Evolutionary conservation across 2,888 invertebrate genomes (phyloP).

Genomic region (Seladonia tumulorum): DNA sequence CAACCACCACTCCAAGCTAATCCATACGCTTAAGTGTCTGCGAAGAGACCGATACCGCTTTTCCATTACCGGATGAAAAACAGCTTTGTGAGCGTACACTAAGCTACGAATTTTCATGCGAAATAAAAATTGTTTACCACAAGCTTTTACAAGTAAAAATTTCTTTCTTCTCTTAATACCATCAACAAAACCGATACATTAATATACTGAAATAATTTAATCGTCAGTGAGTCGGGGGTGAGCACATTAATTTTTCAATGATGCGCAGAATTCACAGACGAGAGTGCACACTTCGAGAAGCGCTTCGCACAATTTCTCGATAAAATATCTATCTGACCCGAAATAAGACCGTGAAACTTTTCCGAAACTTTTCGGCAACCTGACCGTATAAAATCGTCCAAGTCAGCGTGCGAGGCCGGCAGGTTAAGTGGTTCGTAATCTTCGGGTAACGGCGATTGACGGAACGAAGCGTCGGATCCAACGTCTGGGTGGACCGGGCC

Average conservation of each 20-base stretch:
- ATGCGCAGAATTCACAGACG: background rate
- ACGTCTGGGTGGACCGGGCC: conserved; percentile 12
- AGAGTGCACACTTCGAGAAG: background rate
- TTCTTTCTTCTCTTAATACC: too few species aligned
- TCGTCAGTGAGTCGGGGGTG: too few species aligned
- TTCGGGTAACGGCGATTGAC: conserved; percentile 41
- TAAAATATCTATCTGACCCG: background rate
- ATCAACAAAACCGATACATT: too few species aligned
- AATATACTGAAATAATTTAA: too few species aligned
- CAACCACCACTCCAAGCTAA: too few species aligned
- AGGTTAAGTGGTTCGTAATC: conserved; percentile 23
- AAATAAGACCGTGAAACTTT: background rate
- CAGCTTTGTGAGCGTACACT: too few species aligned
- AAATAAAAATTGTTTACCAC: too few species aligned
- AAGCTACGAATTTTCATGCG: too few species aligned
- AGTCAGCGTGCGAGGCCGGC: background rate
- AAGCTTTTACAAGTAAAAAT: too few species aligned
- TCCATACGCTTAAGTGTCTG: too few species aligned
- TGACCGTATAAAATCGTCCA: background rate
- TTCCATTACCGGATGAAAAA: too few species aligned
- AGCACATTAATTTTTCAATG: background rate
- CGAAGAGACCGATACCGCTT: too few species aligned
- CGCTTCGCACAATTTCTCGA: background rate
- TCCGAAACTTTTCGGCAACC: background rate
- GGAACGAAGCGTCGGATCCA: conserved; percentile 55